Percentiles rank a stretch among this genome's conserved stretches.
Evolutionary conservation across 1,140 invertebrate species (phyloP).

Genomic region (Nymphalis io): DNA sequence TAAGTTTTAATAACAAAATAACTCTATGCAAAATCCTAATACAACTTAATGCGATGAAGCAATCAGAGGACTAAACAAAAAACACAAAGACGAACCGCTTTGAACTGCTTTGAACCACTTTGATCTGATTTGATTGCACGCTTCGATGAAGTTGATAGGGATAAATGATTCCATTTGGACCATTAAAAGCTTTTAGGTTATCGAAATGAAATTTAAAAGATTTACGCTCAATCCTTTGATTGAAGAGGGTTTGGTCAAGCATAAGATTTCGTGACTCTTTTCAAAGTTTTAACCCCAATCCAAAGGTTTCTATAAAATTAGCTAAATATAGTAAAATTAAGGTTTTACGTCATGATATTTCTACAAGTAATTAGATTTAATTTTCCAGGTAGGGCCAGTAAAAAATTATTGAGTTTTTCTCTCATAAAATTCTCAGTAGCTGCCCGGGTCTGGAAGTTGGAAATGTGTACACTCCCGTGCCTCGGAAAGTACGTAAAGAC

Average conservation of each 20-base stretch:
- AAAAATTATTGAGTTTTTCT: no score
- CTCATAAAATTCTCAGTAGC: no score
- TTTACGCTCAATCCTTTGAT: constrained; percentile 32
- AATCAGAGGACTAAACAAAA: constrained; percentile 30
- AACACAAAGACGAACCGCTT: constrained; percentile 28
- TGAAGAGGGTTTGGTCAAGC: constrained; percentile 28
- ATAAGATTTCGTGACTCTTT: constrained; percentile 9
- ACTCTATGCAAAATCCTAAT: constrained; percentile 7
- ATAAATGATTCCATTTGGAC: constrained; percentile 36
- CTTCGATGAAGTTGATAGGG: constrained; percentile 35
- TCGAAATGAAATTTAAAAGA: constrained; percentile 37
- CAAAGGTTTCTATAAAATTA: not conserved
- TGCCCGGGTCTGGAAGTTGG: no score
- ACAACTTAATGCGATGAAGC: constrained; percentile 17
- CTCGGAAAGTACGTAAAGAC: no score
- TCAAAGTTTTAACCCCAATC: not conserved
- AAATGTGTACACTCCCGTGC: no score
- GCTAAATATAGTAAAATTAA: no score
- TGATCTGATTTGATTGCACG: constrained; percentile 38
- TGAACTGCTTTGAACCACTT: constrained; percentile 31
- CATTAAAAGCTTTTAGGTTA: constrained; percentile 37
- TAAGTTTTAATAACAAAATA: not conserved
- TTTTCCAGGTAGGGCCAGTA: no score
- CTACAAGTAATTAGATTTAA: no score
- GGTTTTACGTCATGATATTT: no score